Base-by-base conservation (phyloP, 2,888 invertebrate genomes). In the Drosophila falleni region DNA sequence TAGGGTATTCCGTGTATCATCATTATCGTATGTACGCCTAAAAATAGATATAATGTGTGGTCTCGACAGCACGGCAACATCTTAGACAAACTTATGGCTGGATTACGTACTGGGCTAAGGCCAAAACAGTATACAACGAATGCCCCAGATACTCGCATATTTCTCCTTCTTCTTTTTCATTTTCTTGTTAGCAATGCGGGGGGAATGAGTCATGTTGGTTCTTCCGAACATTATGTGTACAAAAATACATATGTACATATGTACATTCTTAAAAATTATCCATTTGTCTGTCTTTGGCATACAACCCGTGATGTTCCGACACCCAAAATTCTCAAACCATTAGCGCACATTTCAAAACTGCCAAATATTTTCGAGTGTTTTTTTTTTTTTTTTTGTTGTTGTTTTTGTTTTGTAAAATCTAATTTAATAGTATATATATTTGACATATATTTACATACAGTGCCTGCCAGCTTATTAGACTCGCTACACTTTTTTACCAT, bases 101-200 rank as follows among this genome's bases (percentile, higher is more conserved):
- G 76, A 76, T 76, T 78, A 74, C 75, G 77, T 79, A 64, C 44
- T 64, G 62, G 71, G 65, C 76, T 74, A 74, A 76, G 77, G 70
- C 80, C 70, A 68, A 49, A 65, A 63, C 62, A 50, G 23, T 23
- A 4, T 2, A 23, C 55, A 59, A 46, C 46, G 42, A 69, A 54
- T 74, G 77, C 62, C 80, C 71, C 71, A 77, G 80, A 76, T 76
- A 76, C 74, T 67, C 44, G 56, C 74, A 78, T 44, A 73, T 46
- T 56, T 60, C 65, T 62, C 62, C 33, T 58, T 70, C 31, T 31
- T 31, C 8, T 11, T 35, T 15, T 15, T 5, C 11, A 31, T 26
- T 9, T 35, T 10, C 31, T 31, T 31, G 2, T 3, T 37, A 31
- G 35, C 29, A 15, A 51, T 39, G 35, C 10, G 44, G 54, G 61